Conservation (phyloP, 1,140 invertebrate genomes). For the Drosophila parabipectinata region DNA sequence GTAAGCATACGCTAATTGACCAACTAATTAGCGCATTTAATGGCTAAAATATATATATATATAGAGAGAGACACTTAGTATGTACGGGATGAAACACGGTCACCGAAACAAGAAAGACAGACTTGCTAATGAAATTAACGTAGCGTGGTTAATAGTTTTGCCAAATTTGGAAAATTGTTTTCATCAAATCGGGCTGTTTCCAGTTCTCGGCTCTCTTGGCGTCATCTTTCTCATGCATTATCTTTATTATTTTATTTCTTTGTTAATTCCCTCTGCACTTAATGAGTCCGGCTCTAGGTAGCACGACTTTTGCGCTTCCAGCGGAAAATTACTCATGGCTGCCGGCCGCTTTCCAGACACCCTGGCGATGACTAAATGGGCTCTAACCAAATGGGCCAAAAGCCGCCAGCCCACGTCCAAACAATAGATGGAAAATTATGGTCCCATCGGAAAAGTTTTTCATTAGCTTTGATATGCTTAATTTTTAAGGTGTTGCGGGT, state of each 20-base stretch:
- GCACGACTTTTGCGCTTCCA: conserved; percentile 36
- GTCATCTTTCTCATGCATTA: conserved; percentile 25
- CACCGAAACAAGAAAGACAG: conserved; percentile 63
- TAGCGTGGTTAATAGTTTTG: conserved; percentile 80
- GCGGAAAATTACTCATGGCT: conserved; percentile 47
- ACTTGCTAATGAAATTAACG: conserved; percentile 77
- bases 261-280: conserved; percentile 64
- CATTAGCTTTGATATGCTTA: conserved; percentile 13
- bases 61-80: conserved; percentile 4
- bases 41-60: conserved; percentile 38
- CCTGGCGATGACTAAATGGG: conserved; percentile 12
- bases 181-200: conserved; percentile 33
- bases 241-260: conserved; percentile 47
- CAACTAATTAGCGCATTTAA: conserved; percentile 78
- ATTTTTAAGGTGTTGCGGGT: background rate
- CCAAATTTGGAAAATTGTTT: conserved; percentile 76
- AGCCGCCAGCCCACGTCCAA: background rate
- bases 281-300: conserved; percentile 51
- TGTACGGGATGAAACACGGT: conserved; percentile 48
- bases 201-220: conserved; percentile 21
- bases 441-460: conserved; percentile 31
- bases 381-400: conserved; percentile 3
- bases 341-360: conserved; percentile 4
- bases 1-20: conserved; percentile 75
- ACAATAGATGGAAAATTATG: conserved; percentile 33